Base-by-base conservation (phyloP, 92 coral and sea anemone genomes). In the Zoanthus sansibaricus region DNA sequence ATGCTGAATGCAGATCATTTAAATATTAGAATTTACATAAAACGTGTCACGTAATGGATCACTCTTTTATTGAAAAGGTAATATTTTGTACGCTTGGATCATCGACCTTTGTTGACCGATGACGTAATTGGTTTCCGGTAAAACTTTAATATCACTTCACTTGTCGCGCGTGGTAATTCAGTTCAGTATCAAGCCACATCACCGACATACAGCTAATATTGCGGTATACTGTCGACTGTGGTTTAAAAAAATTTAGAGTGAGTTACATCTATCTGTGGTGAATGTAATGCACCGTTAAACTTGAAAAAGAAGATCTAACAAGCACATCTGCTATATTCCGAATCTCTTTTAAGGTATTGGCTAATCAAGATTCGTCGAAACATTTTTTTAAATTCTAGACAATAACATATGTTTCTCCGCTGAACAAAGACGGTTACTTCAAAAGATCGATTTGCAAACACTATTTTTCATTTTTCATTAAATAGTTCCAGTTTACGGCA, bases 401-500 rank as follows among this genome's bases (percentile, higher is more conserved):
- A 32, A 17, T 6, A 71, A 15, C n/a, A 15, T 11, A 17, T 48
- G 21, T 12, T 32, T 9, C 44, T 5, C 8, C 79, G 84, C 84
- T 10, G 47, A 80, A 42, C 21, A 80, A 80, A 58, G 25, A 45
- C 85, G 71, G 84, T 61, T 17, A 66, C 54, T 79, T 80, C 73
- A 64, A 20, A 67, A 66, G 85, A 45, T 18, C 30, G 61, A 12
- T 80, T 47, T 80, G 49, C 66, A 44, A 44, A 66, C 74, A 64
- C 59, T 64, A 61, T 21, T 79, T 79, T 79, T 44, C 74, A 68
- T 80, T 80, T 80, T n/a, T 76, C 14, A n/a, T 20, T 62, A 76
- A 76, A 76, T 47, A 51, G 82, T 76, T 6, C 33, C 69, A 62
- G 9, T 16, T 45, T 64, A 47, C 42, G 84, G 66, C 46, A 80